Evolutionary conservation across 2,888 invertebrate genomes (phyloP), one percentile per base, ranked within the genome.

Genomic region (Plagiodera versicolora): DNA sequence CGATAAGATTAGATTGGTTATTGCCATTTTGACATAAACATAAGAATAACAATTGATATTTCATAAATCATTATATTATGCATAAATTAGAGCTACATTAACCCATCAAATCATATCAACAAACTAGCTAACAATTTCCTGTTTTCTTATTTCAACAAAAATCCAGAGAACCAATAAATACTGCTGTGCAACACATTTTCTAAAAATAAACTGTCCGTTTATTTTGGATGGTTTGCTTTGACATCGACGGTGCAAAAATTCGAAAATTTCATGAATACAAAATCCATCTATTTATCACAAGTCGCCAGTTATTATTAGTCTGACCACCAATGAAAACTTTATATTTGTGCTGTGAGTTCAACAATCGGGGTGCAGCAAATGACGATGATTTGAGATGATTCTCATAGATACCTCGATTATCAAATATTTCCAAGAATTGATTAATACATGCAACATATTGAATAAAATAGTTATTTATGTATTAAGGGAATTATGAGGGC

Each of bases 181-280:
- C 53, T 52, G 60, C 56, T 55, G 64, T 61, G 58, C 60, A 64
- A 61, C 51, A 44, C 35, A 54, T 30, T 20, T 53, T 45, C 58
- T 61, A 64, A 61, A 52, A 60, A 64, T 64, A 60, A 30, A 53
- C 53, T n/a, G 30, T 24, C 50, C 49, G 61, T 59, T 61, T 58
- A 61, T 60, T 57, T 61, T 59, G 48, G 56, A 57, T n/a, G 59
- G 55, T 59, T 59, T 50, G 49, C 45, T 39, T 39, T 39, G n/a
- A 44, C 48, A 50, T 53, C 30, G 32, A 32, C 28, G 54, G 47
- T 28, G 56, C 55, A 58, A 51, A 57, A 64, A 57, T 61, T 61
- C 50, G 35, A 63, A 14, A 39, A 4, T 39, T 39, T 39, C 39
- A 39, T 11, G 6, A 24, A 39, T 39, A 39, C 39, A n/a, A 39